phyloP scores from a whole-genome alignment of 2,888 invertebrate genomes.

The Luffia ferchaultella region DNA sequence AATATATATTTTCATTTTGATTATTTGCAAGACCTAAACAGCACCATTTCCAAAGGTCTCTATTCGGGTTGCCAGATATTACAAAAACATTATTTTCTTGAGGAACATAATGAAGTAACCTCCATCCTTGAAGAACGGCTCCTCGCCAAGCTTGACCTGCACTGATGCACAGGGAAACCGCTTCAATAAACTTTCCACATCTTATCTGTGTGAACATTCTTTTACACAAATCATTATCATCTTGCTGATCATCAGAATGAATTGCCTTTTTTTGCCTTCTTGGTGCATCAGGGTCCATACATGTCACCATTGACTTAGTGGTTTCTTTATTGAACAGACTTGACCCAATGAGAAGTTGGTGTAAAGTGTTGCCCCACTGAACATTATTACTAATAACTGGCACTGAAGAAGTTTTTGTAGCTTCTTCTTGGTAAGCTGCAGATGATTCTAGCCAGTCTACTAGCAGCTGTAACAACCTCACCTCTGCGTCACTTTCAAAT shows the following conservation, averaged over 20 bases:
- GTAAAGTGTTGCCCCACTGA: constrained; percentile 92
- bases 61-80: constrained; percentile 83
- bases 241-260: constrained; percentile 88
- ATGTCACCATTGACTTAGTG: constrained; percentile 62
- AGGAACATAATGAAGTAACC: constrained; percentile 85
- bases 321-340: constrained; percentile 56
- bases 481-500: constrained; percentile 58
- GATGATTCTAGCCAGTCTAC: constrained; percentile 94
- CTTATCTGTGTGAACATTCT: constrained; percentile 79
- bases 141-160: constrained; percentile 94
- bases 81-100: constrained; percentile 57
- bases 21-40: constrained; percentile 71
- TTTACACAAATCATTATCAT: constrained; percentile 64
- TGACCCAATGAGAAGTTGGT: constrained; percentile 69
- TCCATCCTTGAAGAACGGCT: constrained; percentile 91
- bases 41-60: constrained; percentile 82
- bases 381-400: constrained; percentile 68
- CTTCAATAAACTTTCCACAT: constrained; percentile 86
- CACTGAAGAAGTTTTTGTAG: constrained; percentile 40
- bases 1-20: constrained; percentile 61
- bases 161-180: constrained; percentile 82
- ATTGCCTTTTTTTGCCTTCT: constrained; percentile 77
- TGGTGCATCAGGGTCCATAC: constrained; percentile 91
- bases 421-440: constrained; percentile 81
- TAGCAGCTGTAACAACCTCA: constrained; percentile 80